Conservation (phyloP, 2,797 vertebrate species). For the Lutjanus campechanus region DNA sequence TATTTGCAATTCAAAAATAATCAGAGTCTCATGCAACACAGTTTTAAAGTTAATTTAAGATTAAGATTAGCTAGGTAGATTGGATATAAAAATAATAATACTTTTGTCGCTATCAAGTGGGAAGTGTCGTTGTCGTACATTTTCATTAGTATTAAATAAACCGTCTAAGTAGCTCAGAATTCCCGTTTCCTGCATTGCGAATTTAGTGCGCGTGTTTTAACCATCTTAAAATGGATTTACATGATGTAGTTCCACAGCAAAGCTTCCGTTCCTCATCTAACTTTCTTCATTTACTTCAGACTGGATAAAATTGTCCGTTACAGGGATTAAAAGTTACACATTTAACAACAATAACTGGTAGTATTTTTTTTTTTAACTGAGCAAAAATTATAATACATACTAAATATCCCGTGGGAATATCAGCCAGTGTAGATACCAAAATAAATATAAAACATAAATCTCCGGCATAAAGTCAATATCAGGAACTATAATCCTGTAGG, state of each 20-base stretch:
- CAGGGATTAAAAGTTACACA: not conserved
- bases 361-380: not conserved
- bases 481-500: not conserved
- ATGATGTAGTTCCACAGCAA: not conserved
- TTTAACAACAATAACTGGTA: not conserved
- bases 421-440: rapidly evolving
- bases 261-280: no score
- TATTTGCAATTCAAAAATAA: no score
- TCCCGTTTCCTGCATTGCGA: no score
- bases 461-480: not conserved
- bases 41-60: no score
- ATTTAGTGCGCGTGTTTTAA: no score
- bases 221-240: not conserved
- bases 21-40: no score
- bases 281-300: not conserved
- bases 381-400: not conserved
- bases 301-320: not conserved
- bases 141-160: no score
- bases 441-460: not conserved
- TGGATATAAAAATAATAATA: no score
- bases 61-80: no score
- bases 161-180: no score
- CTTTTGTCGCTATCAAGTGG: no score
- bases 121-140: no score
- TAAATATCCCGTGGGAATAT: not conserved